Base-by-base conservation (phyloP, 1,140 invertebrate genomes). In the Diachasma alloeum region DNA sequence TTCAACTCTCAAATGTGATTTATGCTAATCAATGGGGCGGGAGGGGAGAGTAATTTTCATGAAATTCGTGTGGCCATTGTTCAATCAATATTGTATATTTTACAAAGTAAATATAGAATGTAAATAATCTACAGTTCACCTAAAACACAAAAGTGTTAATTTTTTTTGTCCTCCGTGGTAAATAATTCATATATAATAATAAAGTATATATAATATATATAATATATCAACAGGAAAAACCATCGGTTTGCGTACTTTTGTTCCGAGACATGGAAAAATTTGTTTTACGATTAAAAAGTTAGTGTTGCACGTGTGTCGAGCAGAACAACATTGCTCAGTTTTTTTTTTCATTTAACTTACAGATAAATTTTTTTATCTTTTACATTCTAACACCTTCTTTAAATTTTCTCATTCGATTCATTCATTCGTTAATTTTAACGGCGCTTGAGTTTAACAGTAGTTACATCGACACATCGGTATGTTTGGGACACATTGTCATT, bases 1-100 rank as follows among this genome's bases (percentile, higher is more conserved):
- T 56, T 56, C n/a, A n/a, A n/a, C 48, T 56, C 19, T 17, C 48
- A 19, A 56, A 56, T 56, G n/a, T 56, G 19, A 56, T 56, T 56
- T 19, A 56, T 56, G 48, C 48, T 22, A 56, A 56, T 56, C 8
- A 56, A 56, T 19, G 39, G 31, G 13, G 3, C 39, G 13, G 39
- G 39, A 42, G 39, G 39, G 39, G n/a, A 53, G 4, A 53, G 4
- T 5, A 63, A 63, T 26, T 26, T 26, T 15, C 59, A 63, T 63
- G n/a, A 31, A 24, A 63, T 22, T 56, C 48, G 19, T 22, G 19
- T 17, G 19, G 48, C n/a, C 24, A 63, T 68, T 68, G 22, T 84
- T 81, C 85, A 89, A 89, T 88, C 84, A 86, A 83, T 86, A 78
- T 86, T 88, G 87, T 88, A 88, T 88, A 89, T 89, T 88, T 88